Evolutionary conservation across 2,888 invertebrate species (phyloP).

Genomic region (Sepioteuthis lessoniana): DNA sequence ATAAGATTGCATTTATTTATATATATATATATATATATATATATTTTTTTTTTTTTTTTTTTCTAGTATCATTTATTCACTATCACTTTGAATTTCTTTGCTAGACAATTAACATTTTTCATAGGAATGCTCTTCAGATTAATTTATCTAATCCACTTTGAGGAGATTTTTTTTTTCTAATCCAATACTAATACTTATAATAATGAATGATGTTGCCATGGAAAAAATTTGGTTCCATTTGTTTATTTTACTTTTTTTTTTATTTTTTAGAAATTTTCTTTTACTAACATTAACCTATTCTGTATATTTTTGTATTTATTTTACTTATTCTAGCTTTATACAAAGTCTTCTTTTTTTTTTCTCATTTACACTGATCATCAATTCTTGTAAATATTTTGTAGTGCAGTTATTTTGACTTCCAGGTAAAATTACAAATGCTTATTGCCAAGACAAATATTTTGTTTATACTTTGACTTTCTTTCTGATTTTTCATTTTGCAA

Average conservation of each 20-base stretch:
- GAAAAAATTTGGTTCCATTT: background rate
- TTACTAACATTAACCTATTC: background rate
- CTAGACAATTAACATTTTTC: background rate
- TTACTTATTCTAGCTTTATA: background rate
- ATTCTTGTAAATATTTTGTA: background rate
- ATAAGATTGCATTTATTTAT: no score
- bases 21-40: no score
- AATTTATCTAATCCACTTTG: background rate
- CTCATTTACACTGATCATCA: slow-evolving; percentile 33
- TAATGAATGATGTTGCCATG: slow-evolving; percentile 5
- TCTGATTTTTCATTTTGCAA: background rate
- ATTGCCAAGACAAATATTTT: background rate
- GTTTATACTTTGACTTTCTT: background rate
- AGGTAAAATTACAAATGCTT: background rate
- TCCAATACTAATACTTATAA: background rate
- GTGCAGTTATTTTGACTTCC: slow-evolving; percentile 2
- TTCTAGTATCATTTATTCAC: background rate
- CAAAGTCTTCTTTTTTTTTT: background rate
- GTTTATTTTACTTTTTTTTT: background rate
- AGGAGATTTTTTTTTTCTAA: background rate
- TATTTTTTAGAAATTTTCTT: background rate
- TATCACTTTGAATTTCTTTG: background rate
- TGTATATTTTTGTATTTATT: background rate
- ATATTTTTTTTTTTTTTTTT: no score
- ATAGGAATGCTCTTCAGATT: background rate